Base-by-base conservation (phyloP, 2,888 invertebrate genomes). In the Pristionchus japonicus region DNA sequence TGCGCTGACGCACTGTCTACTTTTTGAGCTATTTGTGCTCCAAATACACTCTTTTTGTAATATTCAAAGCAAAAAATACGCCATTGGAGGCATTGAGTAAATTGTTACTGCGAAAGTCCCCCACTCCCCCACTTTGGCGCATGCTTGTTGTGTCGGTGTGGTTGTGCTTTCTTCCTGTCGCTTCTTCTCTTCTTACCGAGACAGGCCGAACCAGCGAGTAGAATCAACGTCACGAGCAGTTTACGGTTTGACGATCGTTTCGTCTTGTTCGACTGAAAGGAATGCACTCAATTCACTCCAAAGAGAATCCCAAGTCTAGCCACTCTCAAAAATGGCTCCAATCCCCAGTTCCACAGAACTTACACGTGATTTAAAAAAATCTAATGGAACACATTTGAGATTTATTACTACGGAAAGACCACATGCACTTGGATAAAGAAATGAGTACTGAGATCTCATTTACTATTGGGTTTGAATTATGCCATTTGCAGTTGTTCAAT, bases 161-260 rank as follows among this genome's bases (percentile, higher is more conserved):
- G n/a, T 57, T 9, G 23, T n/a, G 23, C 57, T n/a, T 57, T 57
- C 57, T 57, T 57, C 57, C 23, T n/a, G 23, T 57, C 23, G 23
- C 23, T 23, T n/a, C 3, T 23, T 23, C 43, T 9, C 31, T 17
- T 40, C 89, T 70, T 57, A 92, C 92, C 90, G 13, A 93, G 83
- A 49, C 93, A 89, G 3, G 91, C 91, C 0, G 93, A 92, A 70
- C 93, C 94, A 86, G 92, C 91, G 34, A 93, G 89, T 7, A 93
- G 86, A 77, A 92, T 89, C 27, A 93, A 89, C 15, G 93, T 93
- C 57, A 92, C 91, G 47, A 93, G 89, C 13, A 93, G 90, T 82
- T 93, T 91, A 15, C 91, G 89, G 57, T 92, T 93, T 31, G 90
- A 91, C 70, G 90, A 89, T 84, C 91, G 89, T 57, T 90, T 90